Base-by-base conservation (phyloP, 2,113 vertebrate genomes). In the Rhinolophus sinicus region DNA sequence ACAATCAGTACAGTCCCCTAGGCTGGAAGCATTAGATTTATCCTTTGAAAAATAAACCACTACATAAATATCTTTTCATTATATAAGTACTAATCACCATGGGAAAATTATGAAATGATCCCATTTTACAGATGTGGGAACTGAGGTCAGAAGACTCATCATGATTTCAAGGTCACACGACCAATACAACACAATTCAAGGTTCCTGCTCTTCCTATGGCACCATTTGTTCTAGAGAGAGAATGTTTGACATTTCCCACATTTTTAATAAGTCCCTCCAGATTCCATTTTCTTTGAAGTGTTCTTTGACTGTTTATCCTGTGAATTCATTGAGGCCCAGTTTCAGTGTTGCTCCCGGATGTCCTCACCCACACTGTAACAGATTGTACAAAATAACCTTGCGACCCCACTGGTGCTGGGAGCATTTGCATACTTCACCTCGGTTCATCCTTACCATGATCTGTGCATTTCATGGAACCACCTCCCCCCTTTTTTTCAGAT, bases 11-110 rank as follows among this genome's bases (percentile, higher is more conserved):
- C 28, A 10, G 35, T 56, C 56, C 10, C 22, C 30, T 47, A 54
- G 24, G 69, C 47, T 1, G 0, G 35, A 56, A 35, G 21, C 67
- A 24, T 4, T 58, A 50, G 58, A 58, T 4, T 54, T 30, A 35
- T 35, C 67, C 86, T 94, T 76, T 47, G 44, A 65, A 64, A 65
- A 33, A 76, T 16, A 93, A 80, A 35, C 28, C 21, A 75, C 35
- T n/a, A 8, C 5, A 3, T 56, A 83, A 58, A 83, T n/a, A 44
- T 14, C 47, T 73, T 75, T 83, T 75, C 28, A 47, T 56, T n/a
- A 11, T 22, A 13, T n/a, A 72, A 65, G 60, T 38, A 38, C 26
- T 24, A 52, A 5, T 72, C 50, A 58, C 35, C 3, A 0, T 40
- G 80, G 69, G 26, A 84, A 40, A 30, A 75, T 75, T 44, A 30